Base-by-base conservation (phyloP, 1,140 invertebrate species). In the Aphidius ervi region DNA sequence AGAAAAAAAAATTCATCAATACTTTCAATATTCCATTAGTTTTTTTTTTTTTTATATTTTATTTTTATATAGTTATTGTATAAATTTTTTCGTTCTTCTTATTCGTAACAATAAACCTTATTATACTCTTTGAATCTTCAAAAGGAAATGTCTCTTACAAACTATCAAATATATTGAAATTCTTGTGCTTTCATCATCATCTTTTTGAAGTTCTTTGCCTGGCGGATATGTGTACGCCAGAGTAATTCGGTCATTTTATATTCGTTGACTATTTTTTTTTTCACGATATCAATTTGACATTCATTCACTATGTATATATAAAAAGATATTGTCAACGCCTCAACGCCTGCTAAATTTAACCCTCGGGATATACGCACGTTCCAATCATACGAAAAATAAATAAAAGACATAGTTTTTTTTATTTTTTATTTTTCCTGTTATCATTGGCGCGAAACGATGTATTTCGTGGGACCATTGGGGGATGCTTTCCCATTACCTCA, bases 311-410 rank as follows among this genome's bases (percentile, higher is more conserved):
- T 46, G 50, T 39, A 50, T 56, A 49, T 49, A 8, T 50, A 46
- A 39, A 20, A 61, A 61, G 46, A 56, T 61, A 61, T 56, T 61
- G 59, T 61, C 59, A 61, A 61, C 40, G 53, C 53, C 6, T 56
- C 46, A 23, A 61, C 59, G 52, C 59, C 16, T 53, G 20, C 55
- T 49, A 53, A 56, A 43, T 50, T 56, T 49, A 41, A 37, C 40
- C 40, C 37, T 39, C 3, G 31, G 58, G n/a, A 40, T 53, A 54
- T 61, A 39, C 48, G 23, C 57, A 56, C 45, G 31, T 56, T n/a
- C 9, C n/a, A 39, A 46, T 56, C 9, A 46, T 16, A 37, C 43
- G 5, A 20, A 53, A 20, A 55, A 40, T 37, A 61, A 46, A 61
- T 56, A 55, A 56, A 56, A 50, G 39, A 46, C 39, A 5, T 39